Evolutionary conservation across 2,113 vertebrate genomes (phyloP).

Genomic region (Nansenia antarctica): DNA sequence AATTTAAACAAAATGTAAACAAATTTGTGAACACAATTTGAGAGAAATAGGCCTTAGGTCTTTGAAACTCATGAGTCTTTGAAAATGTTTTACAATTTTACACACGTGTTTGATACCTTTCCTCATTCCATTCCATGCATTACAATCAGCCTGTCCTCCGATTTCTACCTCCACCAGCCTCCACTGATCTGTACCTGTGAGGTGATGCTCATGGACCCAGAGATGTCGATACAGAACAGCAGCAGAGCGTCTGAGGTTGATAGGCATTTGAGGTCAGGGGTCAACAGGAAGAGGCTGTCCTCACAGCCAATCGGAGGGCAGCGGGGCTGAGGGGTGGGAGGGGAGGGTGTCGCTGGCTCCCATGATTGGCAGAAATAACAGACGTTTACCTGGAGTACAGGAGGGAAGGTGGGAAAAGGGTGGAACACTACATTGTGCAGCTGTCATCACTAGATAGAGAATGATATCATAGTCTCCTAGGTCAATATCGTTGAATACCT

Average conservation of each 20-base stretch:
- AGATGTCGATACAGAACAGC: conserved; percentile 71
- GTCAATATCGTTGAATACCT: not conserved
- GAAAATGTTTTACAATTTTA: too few species aligned
- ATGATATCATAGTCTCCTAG: not conserved
- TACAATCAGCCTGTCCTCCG: too few species aligned
- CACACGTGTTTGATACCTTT: too few species aligned
- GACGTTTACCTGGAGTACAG: conserved; percentile 37
- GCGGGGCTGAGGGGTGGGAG: not conserved
- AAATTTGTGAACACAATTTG: too few species aligned
- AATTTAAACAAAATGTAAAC: too few species aligned
- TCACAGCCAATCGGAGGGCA: conserved; percentile 3
- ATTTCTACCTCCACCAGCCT: too few species aligned
- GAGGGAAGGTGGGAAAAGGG: not conserved
- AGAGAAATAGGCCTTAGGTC: too few species aligned
- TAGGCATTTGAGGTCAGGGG: conserved; percentile 15
- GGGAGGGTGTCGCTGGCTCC: not conserved
- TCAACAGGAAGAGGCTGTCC: conserved; percentile 53
- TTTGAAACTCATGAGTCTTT: too few species aligned
- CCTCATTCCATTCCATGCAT: too few species aligned
- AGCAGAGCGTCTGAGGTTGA: conserved; percentile 42
- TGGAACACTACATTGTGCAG: not conserved
- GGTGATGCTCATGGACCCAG: conserved; percentile 67
- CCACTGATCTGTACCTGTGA: conserved; percentile 56
- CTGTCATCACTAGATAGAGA: not conserved
- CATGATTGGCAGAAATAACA: conserved; percentile 67